These are phyloP conservation scores for Calephelis virginiensis DNA, from an alignment of 1,140 invertebrate genomes.

Conservation along the genomic window DNA sequence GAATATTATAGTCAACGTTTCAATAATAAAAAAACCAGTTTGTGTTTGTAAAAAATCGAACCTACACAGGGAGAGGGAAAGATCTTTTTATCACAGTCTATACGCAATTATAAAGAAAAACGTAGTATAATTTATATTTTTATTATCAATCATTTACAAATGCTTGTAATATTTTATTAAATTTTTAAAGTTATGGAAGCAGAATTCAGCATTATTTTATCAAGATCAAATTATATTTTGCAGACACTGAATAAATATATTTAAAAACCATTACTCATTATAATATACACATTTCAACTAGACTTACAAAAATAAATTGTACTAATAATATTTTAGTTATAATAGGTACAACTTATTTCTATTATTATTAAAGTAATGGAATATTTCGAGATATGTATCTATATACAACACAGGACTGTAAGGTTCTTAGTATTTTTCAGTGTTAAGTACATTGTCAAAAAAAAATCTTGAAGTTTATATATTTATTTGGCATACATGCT, in stretches of 20 bases:
- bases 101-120: too few relatives aligned
- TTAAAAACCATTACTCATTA: background rate
- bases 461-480: background rate
- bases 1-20: too few relatives aligned
- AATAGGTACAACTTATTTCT: slow-evolving; percentile 6
- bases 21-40: too few relatives aligned
- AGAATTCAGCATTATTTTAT: background rate
- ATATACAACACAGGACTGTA: background rate
- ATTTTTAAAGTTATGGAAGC: slow-evolving; percentile 1
- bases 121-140: background rate
- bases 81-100: too few relatives aligned
- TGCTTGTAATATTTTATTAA: background rate
- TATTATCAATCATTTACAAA: slow-evolving; percentile 8
- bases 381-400: slow-evolving; percentile 10
- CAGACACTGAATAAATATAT: background rate
- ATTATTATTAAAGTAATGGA: background rate
- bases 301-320: slow-evolving; percentile 8
- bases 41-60: too few relatives aligned
- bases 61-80: too few relatives aligned
- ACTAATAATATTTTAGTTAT: background rate
- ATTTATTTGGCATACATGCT: background rate
- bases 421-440: background rate
- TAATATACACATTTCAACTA: background rate
- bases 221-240: background rate
- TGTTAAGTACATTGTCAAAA: slow-evolving; percentile 1